Conservation (phyloP, 1,140 invertebrate species). For the Aphelenchoides besseyi region DNA sequence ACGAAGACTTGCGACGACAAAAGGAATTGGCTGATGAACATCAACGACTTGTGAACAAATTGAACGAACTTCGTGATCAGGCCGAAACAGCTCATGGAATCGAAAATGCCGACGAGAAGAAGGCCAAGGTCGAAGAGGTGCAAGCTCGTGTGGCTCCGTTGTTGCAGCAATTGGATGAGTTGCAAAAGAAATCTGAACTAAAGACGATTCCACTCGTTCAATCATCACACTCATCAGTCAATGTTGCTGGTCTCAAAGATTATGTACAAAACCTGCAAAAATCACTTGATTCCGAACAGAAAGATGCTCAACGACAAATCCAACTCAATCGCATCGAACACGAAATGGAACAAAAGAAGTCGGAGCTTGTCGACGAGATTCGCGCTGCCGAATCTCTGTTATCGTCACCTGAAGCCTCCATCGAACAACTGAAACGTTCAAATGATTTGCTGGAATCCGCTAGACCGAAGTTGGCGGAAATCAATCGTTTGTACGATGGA, state of each 20-base stretch:
- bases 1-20: neutral
- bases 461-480: neutral
- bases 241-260: neutral
- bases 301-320: neutral
- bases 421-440: neutral
- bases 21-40: slow-evolving; percentile 5
- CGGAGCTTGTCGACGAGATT: neutral
- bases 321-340: neutral
- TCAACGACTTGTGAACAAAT: neutral
- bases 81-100: neutral
- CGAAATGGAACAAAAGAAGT: neutral
- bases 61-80: neutral
- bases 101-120: too few relatives aligned
- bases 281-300: neutral
- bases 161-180: neutral
- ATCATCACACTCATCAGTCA: too few relatives aligned
- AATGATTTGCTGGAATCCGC: neutral
- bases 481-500: neutral
- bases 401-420: neutral
- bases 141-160: neutral
- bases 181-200: neutral
- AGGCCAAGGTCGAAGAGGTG: neutral
- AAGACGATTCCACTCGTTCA: neutral
- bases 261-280: neutral
- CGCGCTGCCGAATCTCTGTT: neutral